These are phyloP conservation scores for Orthosia gothica DNA, from an alignment of 2,888 invertebrate species.

Conservation along the genomic window DNA sequence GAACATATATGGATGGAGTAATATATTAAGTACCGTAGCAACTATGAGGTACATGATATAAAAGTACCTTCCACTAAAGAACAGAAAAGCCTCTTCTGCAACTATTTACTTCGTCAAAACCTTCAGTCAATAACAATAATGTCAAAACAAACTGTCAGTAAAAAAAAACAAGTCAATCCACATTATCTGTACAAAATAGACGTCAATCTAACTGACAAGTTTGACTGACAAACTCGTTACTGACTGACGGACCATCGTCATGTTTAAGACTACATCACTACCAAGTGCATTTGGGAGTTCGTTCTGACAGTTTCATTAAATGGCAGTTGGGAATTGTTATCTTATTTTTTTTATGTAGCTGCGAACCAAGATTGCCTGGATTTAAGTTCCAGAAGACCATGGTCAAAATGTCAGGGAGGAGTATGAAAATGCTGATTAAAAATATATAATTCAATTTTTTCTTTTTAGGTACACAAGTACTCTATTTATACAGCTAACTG, in stretches of 20 bases:
- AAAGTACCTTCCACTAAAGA: background rate
- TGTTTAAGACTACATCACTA: conserved; percentile 36
- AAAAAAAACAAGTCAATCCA: conserved; percentile 19
- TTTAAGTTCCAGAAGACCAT: background rate
- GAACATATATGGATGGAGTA: background rate
- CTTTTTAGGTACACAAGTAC: conserved; percentile 15
- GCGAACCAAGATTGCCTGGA: conserved; percentile 18
- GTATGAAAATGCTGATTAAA: background rate
- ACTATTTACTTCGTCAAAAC: conserved; percentile 28
- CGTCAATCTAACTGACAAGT: conserved; percentile 14
- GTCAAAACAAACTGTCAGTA: conserved; percentile 14
- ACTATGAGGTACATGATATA: background rate
- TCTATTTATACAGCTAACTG: background rate
- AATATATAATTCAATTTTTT: background rate
- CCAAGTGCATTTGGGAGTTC: conserved; percentile 34
- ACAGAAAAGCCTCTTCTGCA: conserved; percentile 5
- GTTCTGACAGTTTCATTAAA: conserved; percentile 58
- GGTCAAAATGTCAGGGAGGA: background rate
- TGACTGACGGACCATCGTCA: conserved; percentile 23
- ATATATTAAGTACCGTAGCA: background rate
- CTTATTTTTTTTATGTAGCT: conserved; percentile 30
- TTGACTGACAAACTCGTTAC: conserved; percentile 31
- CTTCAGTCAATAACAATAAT: conserved; percentile 16
- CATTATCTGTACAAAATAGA: conserved; percentile 42
- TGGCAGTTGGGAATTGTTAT: background rate